Evolutionary conservation across 2,888 invertebrate species (phyloP).

Genomic region (Apamea monoglypha): DNA sequence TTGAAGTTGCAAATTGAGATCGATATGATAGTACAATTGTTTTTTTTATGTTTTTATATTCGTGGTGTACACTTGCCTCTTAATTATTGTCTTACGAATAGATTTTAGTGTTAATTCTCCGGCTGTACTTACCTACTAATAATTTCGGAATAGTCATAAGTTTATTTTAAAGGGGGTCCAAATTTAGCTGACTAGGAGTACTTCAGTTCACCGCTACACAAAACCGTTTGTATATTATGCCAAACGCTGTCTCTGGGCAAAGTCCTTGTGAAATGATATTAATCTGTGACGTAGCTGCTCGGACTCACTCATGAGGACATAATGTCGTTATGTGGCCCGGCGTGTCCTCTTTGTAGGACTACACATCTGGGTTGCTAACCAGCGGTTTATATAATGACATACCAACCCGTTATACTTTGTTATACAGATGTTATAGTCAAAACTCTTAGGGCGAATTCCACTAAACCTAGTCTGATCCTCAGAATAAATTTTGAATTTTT

Average conservation of each 20-base stretch:
- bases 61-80: neutral
- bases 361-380: constrained; percentile 22
- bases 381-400: constrained; percentile 5
- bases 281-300: constrained; percentile 5
- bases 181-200: no score
- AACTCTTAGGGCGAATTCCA: neutral
- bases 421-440: neutral
- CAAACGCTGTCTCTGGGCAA: neutral
- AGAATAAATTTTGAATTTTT: neutral
- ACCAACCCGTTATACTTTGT: neutral
- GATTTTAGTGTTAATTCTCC: neutral
- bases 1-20: neutral
- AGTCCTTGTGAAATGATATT: neutral
- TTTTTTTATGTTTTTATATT: neutral
- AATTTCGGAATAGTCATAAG: neutral
- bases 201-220: neutral
- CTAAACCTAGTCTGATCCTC: neutral
- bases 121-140: no score
- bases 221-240: neutral
- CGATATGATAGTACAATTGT: neutral
- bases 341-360: constrained; percentile 11
- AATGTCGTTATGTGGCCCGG: constrained; percentile 27
- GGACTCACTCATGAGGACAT: constrained; percentile 35
- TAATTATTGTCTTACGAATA: neutral
- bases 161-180: no score